Conservation (phyloP, 2,888 invertebrate species). For the Agonopterix arenella region DNA sequence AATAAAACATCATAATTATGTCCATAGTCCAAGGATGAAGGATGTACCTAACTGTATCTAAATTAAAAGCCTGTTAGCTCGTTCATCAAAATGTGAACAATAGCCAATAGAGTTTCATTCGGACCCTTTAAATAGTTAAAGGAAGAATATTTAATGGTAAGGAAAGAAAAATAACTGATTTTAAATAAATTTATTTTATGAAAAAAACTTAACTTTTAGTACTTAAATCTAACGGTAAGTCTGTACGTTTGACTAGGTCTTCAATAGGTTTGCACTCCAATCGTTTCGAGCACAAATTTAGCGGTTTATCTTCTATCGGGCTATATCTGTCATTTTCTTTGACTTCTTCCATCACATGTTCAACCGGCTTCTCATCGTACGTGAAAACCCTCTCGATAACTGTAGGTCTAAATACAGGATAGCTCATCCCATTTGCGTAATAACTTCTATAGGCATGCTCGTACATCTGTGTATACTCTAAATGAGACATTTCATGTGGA, state of each 20-base stretch:
- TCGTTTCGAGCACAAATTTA: slow-evolving; percentile 58
- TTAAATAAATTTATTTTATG: slow-evolving; percentile 31
- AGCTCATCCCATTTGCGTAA: slow-evolving; percentile 42
- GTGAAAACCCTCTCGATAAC: slow-evolving; percentile 46
- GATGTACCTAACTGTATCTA: no score
- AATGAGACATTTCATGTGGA: slow-evolving; percentile 55
- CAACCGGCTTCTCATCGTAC: slow-evolving; percentile 37
- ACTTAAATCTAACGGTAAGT: slow-evolving; percentile 80
- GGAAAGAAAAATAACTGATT: slow-evolving; percentile 7
- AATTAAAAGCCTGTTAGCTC: no score
- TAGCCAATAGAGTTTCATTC: no score
- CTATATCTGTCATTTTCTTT: slow-evolving; percentile 20
- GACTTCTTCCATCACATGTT: slow-evolving; percentile 27
- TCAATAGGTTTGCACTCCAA: slow-evolving; percentile 52
- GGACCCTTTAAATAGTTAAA: no score
- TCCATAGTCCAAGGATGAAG: no score
- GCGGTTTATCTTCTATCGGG: slow-evolving; percentile 50
- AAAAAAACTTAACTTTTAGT: slow-evolving; percentile 64
- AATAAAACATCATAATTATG: no score
- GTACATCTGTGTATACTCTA: slow-evolving; percentile 65
- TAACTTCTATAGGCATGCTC: slow-evolving; percentile 62
- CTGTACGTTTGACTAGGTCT: slow-evolving; percentile 59
- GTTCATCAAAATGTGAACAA: no score
- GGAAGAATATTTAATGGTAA: no score
- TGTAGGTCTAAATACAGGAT: slow-evolving; percentile 42